phyloP scores from a whole-genome alignment of 2,888 invertebrate species.

The Eupeodes luniger region DNA sequence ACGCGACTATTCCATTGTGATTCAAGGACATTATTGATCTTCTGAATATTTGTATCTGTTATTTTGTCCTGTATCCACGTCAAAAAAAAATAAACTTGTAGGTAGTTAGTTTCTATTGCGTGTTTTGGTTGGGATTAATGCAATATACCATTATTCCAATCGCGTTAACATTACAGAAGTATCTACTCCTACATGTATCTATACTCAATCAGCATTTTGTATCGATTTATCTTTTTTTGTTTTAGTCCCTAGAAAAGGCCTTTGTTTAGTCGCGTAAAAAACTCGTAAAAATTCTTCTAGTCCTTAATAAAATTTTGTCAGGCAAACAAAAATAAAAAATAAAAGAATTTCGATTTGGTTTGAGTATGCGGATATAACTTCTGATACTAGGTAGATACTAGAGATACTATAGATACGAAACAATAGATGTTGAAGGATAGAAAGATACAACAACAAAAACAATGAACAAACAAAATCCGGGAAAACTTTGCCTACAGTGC shows the following conservation, averaged over 20 bases:
- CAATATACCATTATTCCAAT: slow-evolving; percentile 37
- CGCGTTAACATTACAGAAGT: slow-evolving; percentile 31
- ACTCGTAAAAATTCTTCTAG: slow-evolving; percentile 39
- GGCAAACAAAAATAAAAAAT: neutral
- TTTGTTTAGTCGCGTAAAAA: slow-evolving; percentile 41
- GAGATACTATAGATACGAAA: neutral
- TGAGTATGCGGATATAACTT: neutral
- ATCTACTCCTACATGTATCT: too few relatives aligned
- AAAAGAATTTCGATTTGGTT: neutral
- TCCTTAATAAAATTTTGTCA: neutral
- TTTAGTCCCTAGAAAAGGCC: slow-evolving; percentile 21
- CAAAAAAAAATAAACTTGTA: too few relatives aligned
- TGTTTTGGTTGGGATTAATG: neutral
- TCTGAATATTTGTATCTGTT: neutral
- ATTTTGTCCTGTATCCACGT: neutral
- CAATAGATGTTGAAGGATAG: neutral
- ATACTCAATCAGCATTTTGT: slow-evolving; percentile 41
- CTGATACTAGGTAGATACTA: neutral
- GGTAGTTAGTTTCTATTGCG: neutral
- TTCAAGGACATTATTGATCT: neutral
- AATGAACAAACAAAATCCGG: neutral
- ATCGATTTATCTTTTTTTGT: slow-evolving; percentile 30
- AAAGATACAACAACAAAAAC: neutral
- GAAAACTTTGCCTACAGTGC: neutral
- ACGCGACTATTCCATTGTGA: neutral